These are phyloP conservation scores for Platalea minor DNA, from an alignment of 2,797 vertebrate genomes.

Conservation along the genomic window DNA sequence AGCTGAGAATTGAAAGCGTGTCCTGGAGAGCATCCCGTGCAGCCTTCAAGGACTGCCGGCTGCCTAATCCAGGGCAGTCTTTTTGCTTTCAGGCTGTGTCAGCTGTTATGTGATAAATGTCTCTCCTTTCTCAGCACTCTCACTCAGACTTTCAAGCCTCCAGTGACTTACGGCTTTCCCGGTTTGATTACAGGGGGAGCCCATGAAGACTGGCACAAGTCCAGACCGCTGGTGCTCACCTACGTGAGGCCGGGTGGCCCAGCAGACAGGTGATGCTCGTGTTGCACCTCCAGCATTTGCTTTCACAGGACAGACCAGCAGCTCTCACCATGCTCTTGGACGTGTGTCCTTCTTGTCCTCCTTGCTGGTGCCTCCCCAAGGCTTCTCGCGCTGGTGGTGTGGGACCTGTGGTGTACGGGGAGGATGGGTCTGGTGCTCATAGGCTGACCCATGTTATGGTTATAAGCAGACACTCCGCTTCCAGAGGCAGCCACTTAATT, in stretches of 20 bases:
- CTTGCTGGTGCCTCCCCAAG: neutral
- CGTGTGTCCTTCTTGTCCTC: neutral
- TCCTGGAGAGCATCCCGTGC: neutral
- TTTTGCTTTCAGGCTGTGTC: slow-evolving; percentile 1
- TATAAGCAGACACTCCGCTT: neutral
- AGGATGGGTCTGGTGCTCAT: rapidly evolving
- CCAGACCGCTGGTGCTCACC: slow-evolving; percentile 90
- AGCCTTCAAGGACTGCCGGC: neutral
- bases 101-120: neutral
- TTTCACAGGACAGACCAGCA: neutral
- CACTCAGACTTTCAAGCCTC: neutral
- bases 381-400: neutral
- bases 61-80: neutral
- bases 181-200: slow-evolving; percentile 83
- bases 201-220: slow-evolving; percentile 94
- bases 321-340: neutral
- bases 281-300: neutral
- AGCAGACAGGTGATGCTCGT: slow-evolving; percentile 86
- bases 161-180: neutral
- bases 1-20: neutral
- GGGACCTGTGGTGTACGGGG: neutral
- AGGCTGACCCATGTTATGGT: neutral
- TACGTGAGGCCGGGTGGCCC: slow-evolving; percentile 92
- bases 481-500: neutral
- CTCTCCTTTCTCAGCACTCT: neutral